These are phyloP conservation scores for Parnassius glacialis DNA, from an alignment of 2,888 invertebrate species.

Conservation along the genomic window DNA sequence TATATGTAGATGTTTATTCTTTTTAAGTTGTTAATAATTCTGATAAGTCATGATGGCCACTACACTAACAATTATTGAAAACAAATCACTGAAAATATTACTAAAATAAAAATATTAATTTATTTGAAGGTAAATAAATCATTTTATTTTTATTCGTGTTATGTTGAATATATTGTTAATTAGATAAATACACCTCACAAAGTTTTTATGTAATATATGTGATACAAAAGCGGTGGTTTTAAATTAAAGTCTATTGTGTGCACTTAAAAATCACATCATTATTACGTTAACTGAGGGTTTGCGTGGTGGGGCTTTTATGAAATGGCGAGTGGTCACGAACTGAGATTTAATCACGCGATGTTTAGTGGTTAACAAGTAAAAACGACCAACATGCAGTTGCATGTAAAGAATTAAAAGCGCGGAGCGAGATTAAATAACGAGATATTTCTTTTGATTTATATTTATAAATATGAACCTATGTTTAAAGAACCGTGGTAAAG, in stretches of 20 bases:
- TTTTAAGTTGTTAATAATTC: too few relatives aligned
- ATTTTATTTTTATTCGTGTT: too few relatives aligned
- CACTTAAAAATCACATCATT: constrained; percentile 25
- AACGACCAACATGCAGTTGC: constrained; percentile 22
- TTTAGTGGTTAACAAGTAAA: constrained; percentile 22
- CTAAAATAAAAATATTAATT: too few relatives aligned
- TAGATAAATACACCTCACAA: too few relatives aligned
- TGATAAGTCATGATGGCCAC: too few relatives aligned
- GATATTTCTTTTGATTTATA: background rate
- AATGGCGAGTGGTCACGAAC: constrained; percentile 23
- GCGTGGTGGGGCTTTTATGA: constrained; percentile 11
- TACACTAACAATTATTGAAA: too few relatives aligned
- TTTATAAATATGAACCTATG: background rate
- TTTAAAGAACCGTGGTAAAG: too few relatives aligned
- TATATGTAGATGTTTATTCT: too few relatives aligned
- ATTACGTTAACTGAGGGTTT: constrained; percentile 20
- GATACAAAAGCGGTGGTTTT: constrained; percentile 10
- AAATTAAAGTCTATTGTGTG: constrained; percentile 17
- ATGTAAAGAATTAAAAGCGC: constrained; percentile 11
- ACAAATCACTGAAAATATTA: too few relatives aligned
- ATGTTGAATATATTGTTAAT: too few relatives aligned
- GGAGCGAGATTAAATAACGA: constrained; percentile 9
- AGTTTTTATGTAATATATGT: too few relatives aligned
- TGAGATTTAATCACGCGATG: constrained; percentile 19
- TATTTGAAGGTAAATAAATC: too few relatives aligned